Conservation (phyloP, 2,113 vertebrate genomes). For the Henicopernis longicauda region DNA sequence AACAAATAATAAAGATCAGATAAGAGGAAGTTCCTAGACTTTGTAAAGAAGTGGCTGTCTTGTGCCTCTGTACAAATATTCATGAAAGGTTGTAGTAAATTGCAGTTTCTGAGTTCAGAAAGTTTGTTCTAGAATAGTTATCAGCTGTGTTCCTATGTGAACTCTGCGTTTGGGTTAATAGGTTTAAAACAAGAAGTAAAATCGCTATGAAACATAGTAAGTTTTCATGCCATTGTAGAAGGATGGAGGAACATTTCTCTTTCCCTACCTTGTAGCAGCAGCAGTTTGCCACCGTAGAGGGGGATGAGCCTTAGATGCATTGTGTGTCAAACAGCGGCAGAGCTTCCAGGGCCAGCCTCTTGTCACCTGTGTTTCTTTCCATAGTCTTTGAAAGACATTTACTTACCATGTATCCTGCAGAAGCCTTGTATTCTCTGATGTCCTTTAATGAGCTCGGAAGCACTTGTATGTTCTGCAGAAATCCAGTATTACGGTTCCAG, state of each 20-base stretch:
- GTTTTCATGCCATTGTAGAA: not conserved
- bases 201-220: not conserved
- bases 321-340: not conserved
- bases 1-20: not conserved
- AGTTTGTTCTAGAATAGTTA: not conserved
- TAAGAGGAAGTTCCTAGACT: not conserved
- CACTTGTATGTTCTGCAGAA: not conserved
- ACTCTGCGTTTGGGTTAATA: not conserved
- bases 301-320: not conserved
- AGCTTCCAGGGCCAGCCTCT: not conserved
- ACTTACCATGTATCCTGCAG: not conserved
- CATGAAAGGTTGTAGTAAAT: not conserved
- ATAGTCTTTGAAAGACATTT: not conserved
- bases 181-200: not conserved
- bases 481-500: not conserved
- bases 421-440: not conserved
- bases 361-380: not conserved
- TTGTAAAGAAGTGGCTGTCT: not conserved
- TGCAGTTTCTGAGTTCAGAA: not conserved
- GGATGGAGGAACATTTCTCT: not conserved
- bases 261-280: not conserved
- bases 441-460: not conserved
- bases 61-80: not conserved
- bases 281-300: fast-evolving
- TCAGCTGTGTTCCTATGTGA: not conserved